A percentile compares a stretch with the other conserved stretches of the same genome.
Evolutionary conservation across 1,140 invertebrate genomes (phyloP).

Genomic region (Myzus persicae): DNA sequence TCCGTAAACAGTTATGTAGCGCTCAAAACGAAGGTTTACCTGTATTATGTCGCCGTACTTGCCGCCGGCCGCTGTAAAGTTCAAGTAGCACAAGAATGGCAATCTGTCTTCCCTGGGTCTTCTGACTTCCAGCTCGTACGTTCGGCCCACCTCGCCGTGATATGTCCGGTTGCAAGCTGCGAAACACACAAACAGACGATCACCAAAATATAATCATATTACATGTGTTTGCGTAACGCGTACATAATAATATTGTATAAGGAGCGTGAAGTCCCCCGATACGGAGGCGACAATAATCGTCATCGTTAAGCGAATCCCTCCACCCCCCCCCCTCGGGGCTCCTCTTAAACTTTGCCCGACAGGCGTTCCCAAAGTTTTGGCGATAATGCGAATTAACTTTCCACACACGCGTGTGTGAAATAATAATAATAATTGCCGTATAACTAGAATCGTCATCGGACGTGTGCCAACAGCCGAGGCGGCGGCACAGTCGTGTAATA

Average conservation of each 20-base stretch:
- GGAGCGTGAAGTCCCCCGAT: neutral
- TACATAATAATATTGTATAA: no score
- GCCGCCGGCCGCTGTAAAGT: slow-evolving; percentile 78
- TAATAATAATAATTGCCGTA: slow-evolving; percentile 38
- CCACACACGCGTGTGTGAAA: slow-evolving; percentile 9
- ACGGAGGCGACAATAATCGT: neutral
- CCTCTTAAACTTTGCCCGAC: neutral
- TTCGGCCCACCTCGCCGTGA: slow-evolving; percentile 79
- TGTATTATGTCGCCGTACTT: slow-evolving; percentile 79
- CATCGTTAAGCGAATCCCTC: neutral
- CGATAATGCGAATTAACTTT: slow-evolving; percentile 46
- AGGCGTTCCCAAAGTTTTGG: neutral
- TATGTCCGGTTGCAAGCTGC: slow-evolving; percentile 85
- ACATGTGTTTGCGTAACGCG: no score
- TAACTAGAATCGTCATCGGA: neutral
- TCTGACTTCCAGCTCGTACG: slow-evolving; percentile 79
- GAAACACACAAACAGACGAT: slow-evolving; percentile 47
- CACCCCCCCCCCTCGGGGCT: no score
- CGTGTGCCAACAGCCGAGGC: slow-evolving; percentile 22
- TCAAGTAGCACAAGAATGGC: slow-evolving; percentile 80
- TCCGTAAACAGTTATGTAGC: no score
- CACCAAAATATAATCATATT: neutral
- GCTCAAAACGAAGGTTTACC: slow-evolving; percentile 66
- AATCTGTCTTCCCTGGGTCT: slow-evolving; percentile 76
- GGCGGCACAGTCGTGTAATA: neutral